A percentile compares a stretch with the other conserved stretches of the same genome.
phyloP scores from a whole-genome alignment of 2,113 vertebrate genomes.

The Ageneiosus marmoratus region DNA sequence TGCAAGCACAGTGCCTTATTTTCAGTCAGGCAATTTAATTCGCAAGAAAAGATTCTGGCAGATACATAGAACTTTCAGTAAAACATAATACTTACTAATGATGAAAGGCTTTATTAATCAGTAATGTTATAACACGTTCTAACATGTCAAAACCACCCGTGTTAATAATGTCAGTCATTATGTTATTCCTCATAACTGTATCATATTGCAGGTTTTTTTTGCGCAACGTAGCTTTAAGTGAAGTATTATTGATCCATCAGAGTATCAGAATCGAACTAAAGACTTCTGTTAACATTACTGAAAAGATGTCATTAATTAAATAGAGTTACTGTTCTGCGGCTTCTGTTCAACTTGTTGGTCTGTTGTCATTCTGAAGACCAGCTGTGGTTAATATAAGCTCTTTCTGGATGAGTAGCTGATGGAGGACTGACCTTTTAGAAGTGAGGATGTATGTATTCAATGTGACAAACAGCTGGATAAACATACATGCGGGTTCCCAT shows the following conservation, averaged over 20 bases:
- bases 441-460: background rate
- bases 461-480: conserved; percentile 46
- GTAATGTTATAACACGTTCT: background rate
- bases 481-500: conserved; percentile 25
- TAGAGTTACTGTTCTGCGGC: background rate
- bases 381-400: conserved; percentile 1
- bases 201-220: background rate
- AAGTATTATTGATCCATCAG: conserved; percentile 1
- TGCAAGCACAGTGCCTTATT: conserved; percentile 12
- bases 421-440: conserved; percentile 11
- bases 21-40: conserved; percentile 1
- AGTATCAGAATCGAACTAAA: background rate
- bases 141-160: background rate
- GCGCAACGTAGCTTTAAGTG: background rate
- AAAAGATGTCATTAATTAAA: background rate
- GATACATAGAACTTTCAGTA: conserved; percentile 24
- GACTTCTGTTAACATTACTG: too few relatives aligned
- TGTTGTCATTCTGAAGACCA: background rate
- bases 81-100: background rate
- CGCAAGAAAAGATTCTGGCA: conserved; percentile 20
- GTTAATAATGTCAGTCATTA: background rate
- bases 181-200: background rate
- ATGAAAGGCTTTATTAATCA: conserved; percentile 6
- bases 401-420: background rate
- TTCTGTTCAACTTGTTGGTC: background rate